Evolutionary conservation across 2,113 vertebrate genomes (phyloP).

Genomic region (Pelecanus crispus): DNA sequence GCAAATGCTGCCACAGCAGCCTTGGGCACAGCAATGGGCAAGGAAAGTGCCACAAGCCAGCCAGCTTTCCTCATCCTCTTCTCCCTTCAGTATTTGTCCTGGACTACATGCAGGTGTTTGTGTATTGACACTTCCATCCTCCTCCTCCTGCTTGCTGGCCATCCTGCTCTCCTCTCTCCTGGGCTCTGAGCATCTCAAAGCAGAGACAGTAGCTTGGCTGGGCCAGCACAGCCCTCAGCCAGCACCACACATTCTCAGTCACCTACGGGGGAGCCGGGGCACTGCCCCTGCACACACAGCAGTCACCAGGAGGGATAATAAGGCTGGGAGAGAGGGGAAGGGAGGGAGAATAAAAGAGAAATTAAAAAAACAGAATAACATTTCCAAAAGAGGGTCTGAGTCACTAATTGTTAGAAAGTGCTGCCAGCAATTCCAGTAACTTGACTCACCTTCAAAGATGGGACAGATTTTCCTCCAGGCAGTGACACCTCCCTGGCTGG

Average conservation of each 20-base stretch:
- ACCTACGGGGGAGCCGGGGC: neutral
- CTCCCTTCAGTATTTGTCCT: neutral
- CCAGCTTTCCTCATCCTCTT: neutral
- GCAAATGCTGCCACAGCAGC: neutral
- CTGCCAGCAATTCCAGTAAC: neutral
- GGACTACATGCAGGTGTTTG: neutral
- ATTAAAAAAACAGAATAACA: neutral
- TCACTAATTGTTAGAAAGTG: neutral
- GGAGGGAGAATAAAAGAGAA: neutral
- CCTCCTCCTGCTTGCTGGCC: neutral
- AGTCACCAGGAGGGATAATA: neutral
- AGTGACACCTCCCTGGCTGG: conserved; percentile 86
- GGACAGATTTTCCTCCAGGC: conserved; percentile 96
- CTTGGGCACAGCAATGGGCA: rapidly evolving
- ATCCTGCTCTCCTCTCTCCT: neutral
- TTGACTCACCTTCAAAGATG: conserved; percentile 84
- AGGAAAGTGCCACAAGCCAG: neutral
- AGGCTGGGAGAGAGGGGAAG: neutral
- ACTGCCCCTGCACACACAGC: neutral
- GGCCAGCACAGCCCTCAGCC: neutral
- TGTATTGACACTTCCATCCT: neutral
- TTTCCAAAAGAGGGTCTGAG: neutral
- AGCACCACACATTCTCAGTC: neutral
- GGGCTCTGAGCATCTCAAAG: neutral
- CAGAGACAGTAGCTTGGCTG: rapidly evolving